Conservation (phyloP, 1,140 invertebrate species). For the Drosophila ficusphila region DNA sequence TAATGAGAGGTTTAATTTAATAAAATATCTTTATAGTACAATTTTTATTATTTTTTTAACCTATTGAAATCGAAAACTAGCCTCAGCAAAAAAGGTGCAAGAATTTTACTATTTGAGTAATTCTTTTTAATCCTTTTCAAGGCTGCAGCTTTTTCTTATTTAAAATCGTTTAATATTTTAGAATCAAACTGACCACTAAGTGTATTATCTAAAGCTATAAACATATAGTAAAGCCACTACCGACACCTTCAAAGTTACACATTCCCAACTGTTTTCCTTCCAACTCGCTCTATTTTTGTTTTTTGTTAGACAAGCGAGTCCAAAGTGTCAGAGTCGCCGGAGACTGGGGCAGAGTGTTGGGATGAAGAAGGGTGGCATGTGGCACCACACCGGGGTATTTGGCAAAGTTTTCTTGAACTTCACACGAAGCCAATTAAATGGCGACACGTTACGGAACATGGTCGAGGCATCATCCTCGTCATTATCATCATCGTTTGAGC, state of each 20-base stretch:
- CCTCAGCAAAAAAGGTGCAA: too few relatives aligned
- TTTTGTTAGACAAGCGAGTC: conserved; percentile 42
- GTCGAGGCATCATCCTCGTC: conserved; percentile 49
- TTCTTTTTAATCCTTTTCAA: too few relatives aligned
- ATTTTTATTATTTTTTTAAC: too few relatives aligned
- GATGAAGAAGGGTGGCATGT: conserved; percentile 20
- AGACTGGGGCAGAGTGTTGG: conserved; percentile 3
- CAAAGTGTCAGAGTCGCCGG: conserved; percentile 66
- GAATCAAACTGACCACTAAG: background rate
- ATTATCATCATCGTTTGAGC: conserved; percentile 23
- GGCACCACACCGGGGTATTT: conserved; percentile 50
- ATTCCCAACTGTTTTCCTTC: conserved; percentile 33
- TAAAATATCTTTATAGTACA: too few relatives aligned
- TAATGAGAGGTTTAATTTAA: too few relatives aligned
- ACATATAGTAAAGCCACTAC: conserved; percentile 5
- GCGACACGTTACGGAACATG: conserved; percentile 69
- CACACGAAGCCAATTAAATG: conserved; percentile 76
- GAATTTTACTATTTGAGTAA: too few relatives aligned
- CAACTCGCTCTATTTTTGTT: conserved; percentile 20
- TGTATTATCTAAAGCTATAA: conserved; percentile 2
- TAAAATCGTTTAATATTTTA: background rate
- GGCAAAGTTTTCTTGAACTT: conserved; percentile 56
- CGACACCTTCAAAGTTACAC: conserved; percentile 60
- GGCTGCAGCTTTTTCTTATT: too few relatives aligned
- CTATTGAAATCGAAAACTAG: too few relatives aligned